phyloP scores from a whole-genome alignment of 1,140 invertebrate genomes.

The Coenobita brevimanus region DNA sequence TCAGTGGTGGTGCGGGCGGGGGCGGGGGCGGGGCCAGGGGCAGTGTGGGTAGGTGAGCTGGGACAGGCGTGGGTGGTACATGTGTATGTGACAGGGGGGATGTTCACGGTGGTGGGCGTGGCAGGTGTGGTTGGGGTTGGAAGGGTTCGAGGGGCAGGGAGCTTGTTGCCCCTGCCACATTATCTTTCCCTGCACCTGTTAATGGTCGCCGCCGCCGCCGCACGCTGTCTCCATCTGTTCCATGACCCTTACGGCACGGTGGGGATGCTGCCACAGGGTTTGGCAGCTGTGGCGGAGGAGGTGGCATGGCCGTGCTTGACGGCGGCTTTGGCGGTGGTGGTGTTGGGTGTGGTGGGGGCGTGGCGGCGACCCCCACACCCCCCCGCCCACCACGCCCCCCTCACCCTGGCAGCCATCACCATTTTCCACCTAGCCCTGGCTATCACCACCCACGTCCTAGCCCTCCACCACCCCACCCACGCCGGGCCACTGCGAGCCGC shows the following conservation, averaged over 20 bases:
- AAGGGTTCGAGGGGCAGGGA: too few species aligned
- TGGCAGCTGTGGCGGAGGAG: constrained; percentile 87
- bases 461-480: constrained; percentile 35
- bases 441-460: constrained; percentile 41
- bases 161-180: too few species aligned
- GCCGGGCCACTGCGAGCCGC: constrained; percentile 43
- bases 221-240: constrained; percentile 88
- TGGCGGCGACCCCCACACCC: constrained; percentile 72
- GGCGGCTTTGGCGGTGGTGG: constrained; percentile 87
- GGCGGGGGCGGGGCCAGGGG: too few species aligned
- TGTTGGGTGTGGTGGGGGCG: constrained; percentile 86
- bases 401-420: constrained; percentile 50
- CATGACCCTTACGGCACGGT: constrained; percentile 92
- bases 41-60: too few species aligned
- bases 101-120: too few species aligned
- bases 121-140: too few species aligned
- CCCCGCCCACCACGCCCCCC: constrained; percentile 19
- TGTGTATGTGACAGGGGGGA: too few species aligned
- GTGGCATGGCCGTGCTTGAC: constrained; percentile 88
- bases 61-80: too few species aligned
- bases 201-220: constrained; percentile 84
- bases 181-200: constrained; percentile 88
- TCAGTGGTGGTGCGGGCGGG: too few species aligned
- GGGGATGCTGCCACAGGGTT: constrained; percentile 82
- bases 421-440: constrained; percentile 47